These are phyloP conservation scores for Ephestia elutella DNA, from an alignment of 1,140 invertebrate genomes.

Conservation along the genomic window DNA sequence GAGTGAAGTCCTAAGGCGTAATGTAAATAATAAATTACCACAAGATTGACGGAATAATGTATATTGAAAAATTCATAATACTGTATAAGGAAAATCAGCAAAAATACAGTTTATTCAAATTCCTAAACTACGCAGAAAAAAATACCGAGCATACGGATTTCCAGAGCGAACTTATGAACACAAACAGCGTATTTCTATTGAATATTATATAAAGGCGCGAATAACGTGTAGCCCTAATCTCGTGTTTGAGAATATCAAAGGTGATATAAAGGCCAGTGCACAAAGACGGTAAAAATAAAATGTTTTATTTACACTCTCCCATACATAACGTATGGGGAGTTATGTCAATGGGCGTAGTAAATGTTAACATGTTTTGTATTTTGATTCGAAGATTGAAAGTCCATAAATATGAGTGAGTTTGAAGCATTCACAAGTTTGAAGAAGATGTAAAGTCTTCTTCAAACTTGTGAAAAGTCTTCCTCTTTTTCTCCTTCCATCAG, in stretches of 20 bases:
- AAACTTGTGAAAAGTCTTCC: too few species aligned
- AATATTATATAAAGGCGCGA: conserved; percentile 13
- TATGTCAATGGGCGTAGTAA: neutral
- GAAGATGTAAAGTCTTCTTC: too few species aligned
- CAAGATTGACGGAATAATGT: too few species aligned
- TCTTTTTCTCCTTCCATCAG: too few species aligned
- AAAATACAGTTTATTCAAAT: neutral
- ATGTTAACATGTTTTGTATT: neutral
- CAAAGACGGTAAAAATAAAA: conserved; percentile 7
- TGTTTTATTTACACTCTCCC: conserved; percentile 1
- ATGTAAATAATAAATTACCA: too few species aligned
- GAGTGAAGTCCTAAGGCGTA: too few species aligned
- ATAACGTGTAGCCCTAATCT: conserved; percentile 6
- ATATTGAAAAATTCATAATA: too few species aligned
- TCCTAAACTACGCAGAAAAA: neutral
- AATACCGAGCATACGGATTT: neutral
- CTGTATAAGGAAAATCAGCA: too few species aligned
- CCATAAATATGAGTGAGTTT: too few species aligned
- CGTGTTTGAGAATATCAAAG: conserved; percentile 12
- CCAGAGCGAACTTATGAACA: neutral
- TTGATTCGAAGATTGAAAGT: neutral
- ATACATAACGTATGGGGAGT: neutral
- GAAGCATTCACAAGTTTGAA: too few species aligned
- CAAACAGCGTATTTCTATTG: conserved; percentile 2
- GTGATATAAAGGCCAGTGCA: conserved; percentile 10